phyloP scores from a whole-genome alignment of 2,888 invertebrate species.

The Scaptomyza polygonia region DNA sequence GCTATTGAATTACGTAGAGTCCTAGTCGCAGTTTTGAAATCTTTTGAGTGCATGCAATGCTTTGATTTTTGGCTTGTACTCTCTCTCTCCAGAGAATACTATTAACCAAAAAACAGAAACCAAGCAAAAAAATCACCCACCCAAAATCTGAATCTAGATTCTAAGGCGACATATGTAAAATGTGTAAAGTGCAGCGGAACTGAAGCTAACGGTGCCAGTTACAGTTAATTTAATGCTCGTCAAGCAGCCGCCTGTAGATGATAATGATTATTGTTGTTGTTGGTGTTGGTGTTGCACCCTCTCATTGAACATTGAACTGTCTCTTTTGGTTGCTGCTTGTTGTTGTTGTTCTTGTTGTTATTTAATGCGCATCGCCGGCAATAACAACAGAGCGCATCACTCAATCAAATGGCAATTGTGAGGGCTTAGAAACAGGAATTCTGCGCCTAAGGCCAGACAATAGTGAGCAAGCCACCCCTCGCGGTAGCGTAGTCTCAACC shows the following conservation, averaged over 20 bases:
- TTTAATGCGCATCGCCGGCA: slow-evolving; percentile 49
- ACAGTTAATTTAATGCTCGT: slow-evolving; percentile 81
- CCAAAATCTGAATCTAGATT: slow-evolving; percentile 35
- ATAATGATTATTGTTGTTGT: slow-evolving; percentile 26
- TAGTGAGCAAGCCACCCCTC: slow-evolving; percentile 4
- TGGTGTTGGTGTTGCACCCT: slow-evolving; percentile 48
- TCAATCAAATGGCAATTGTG: slow-evolving; percentile 83
- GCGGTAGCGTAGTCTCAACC: slow-evolving; percentile 15
- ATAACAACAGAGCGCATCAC: slow-evolving; percentile 68
- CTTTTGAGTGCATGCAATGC: slow-evolving; percentile 74
- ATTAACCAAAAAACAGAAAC: slow-evolving; percentile 41
- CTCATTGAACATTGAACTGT: slow-evolving; percentile 9
- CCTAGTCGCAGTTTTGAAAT: slow-evolving; percentile 53
- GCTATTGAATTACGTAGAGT: slow-evolving; percentile 79
- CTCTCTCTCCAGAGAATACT: slow-evolving; percentile 54
- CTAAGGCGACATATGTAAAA: slow-evolving; percentile 82
- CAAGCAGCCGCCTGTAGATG: slow-evolving; percentile 40
- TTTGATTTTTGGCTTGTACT: slow-evolving; percentile 63
- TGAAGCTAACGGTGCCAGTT: slow-evolving; percentile 59
- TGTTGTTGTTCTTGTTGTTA: slow-evolving; percentile 35
- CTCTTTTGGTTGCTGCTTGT: slow-evolving; percentile 5
- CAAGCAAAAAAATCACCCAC: slow-evolving; percentile 33
- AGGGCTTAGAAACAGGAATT: slow-evolving; percentile 66
- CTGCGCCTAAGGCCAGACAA: slow-evolving; percentile 28
- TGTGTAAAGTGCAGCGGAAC: slow-evolving; percentile 82